Conservation (phyloP, 2,113 vertebrate species). For the Aphelocoma coerulescens region DNA sequence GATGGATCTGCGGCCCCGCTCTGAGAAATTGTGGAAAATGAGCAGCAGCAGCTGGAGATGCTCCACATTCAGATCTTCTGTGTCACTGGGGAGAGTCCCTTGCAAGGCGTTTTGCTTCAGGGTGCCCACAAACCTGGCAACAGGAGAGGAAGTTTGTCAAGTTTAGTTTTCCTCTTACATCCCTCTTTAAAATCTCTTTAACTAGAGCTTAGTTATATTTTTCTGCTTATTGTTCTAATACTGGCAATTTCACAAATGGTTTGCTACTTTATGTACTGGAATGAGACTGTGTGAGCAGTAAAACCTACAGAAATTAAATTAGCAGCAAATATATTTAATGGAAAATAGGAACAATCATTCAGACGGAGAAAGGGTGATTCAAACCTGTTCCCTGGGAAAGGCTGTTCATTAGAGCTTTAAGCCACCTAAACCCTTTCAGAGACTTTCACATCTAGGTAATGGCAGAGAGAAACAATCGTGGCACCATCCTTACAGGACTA, state of each 20-base stretch:
- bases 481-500: neutral
- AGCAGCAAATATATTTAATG: neutral
- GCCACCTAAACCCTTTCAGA: neutral
- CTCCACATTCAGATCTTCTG: conserved; percentile 92
- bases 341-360: neutral
- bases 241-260: neutral
- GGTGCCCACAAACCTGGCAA: conserved; percentile 88
- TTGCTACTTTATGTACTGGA: neutral
- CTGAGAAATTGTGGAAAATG: conserved; percentile 94
- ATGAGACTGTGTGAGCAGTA: neutral
- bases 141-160: neutral
- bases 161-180: neutral
- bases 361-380: neutral
- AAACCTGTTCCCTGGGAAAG: neutral
- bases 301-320: neutral
- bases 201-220: neutral
- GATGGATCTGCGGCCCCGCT: conserved; percentile 82
- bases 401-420: neutral
- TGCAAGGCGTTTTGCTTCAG: conserved; percentile 91
- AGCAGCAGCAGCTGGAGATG: conserved; percentile 96
- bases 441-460: neutral
- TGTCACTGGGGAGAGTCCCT: conserved; percentile 82
- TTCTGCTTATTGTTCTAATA: neutral
- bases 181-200: neutral
- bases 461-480: neutral